Conservation (phyloP, 2,797 vertebrate genomes). For the Scyliorhinus canicula region DNA sequence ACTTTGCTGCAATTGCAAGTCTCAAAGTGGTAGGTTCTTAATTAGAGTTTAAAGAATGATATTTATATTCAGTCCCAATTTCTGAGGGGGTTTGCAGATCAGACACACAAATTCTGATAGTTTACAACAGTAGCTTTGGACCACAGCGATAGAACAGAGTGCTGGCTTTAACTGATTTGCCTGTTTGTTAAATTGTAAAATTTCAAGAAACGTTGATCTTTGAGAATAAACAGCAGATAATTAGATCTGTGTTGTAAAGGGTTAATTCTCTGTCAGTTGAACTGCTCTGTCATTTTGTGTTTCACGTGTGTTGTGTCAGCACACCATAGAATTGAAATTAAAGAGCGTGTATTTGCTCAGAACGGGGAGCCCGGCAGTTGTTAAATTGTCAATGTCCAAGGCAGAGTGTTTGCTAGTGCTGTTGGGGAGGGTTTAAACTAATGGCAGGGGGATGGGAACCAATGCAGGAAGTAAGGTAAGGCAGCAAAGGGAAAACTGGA, state of each 20-base stretch:
- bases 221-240: not conserved
- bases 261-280: not conserved
- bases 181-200: not conserved
- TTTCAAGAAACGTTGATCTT: not conserved
- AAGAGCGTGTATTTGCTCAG: not conserved
- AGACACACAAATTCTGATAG: not conserved
- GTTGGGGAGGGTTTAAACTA: too few relatives aligned
- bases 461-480: too few relatives aligned
- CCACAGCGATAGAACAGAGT: not conserved
- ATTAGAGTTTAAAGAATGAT: not conserved
- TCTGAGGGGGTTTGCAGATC: not conserved
- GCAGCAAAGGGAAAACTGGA: too few relatives aligned
- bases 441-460: too few relatives aligned
- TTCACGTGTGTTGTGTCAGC: not conserved
- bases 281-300: not conserved
- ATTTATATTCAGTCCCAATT: not conserved
- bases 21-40: constrained; percentile 82
- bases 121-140: not conserved
- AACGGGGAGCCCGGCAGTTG: not conserved
- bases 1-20: constrained; percentile 93
- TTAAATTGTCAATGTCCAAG: too few relatives aligned
- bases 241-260: not conserved
- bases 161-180: not conserved
- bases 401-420: too few relatives aligned
- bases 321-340: not conserved